Evolutionary conservation across 30 jellyfish, hydroid and myxozoan species (phyloP), one percentile per base, ranked within the genome.

Genomic region (Calvadosia cruxmelitensis): DNA sequence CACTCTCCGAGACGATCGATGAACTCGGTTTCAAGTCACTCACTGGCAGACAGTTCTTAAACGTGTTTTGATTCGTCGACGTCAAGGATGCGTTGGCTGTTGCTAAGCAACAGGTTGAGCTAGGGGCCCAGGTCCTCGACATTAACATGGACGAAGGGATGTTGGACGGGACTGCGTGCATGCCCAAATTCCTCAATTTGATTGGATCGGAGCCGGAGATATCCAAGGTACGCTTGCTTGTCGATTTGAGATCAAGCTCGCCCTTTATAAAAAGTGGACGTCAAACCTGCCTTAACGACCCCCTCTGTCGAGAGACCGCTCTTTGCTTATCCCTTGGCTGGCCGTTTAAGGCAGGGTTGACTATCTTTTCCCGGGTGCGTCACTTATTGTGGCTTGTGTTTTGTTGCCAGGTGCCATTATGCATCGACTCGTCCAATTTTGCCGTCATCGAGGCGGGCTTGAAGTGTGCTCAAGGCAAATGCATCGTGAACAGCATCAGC

Each of bases 401-500:
- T n/a, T n/a, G n/a, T n/a, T n/a, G n/a, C n/a, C n/a, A n/a, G 98
- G 98, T 89, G 25, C 98, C 98, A 7, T 86, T 89, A 3, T 89
- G 98, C 75, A 89, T 89, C 34, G 98, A 89, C 52, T 89, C 98
- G 2, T 89, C 98, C 26, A 89, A 82, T 27, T 89, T 89, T 52
- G 95, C 80, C 3, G 98, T 89, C 23, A 74, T 89, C 1, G 95
- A 78, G 48, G 98, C 95, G 20, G 98, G 98, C 3, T 71, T 89
- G 76, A 89, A 89, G 51, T 89, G 98, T 63, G n/a, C 75, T 20
- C 98, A 89, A 73, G 98, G 98, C 2, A 89, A 89, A 34, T 89
- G 95, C 53, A 89, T 89, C 61, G 80, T 89, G 33, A 89, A 89
- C 69, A 89, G 98, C 32, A 89, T 89, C 71, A 89, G 98, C 65